Evolutionary conservation across 2,797 vertebrate genomes (phyloP), one percentile per base, ranked within the genome.

Genomic region (Amblyopsis hoosieri): DNA sequence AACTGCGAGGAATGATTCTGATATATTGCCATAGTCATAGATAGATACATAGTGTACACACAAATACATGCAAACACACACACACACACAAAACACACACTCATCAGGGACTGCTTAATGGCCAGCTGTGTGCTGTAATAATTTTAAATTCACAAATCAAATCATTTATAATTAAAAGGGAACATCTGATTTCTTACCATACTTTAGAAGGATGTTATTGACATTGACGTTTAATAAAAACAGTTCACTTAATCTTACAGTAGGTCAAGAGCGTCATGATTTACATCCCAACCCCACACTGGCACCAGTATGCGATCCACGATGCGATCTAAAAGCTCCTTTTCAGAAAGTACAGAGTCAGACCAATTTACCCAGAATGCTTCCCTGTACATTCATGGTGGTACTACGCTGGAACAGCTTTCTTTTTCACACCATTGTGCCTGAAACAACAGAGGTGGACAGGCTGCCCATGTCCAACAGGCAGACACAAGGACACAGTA

Each of bases 361-460:
- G 37, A 42, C 19, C 19, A 14, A 79, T 74, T 68, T 72, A 75
- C 67, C 68, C 79, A 72, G 48, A 74, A 53, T 64, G 65, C 70
- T 72, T 31, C 61, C 66, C 68, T 78, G 72, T 75, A 76, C 60
- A 3, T 79, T 72, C 75, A 1, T 0, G 78, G 85, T 77, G 86
- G 85, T 86, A 85, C 78, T 45, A 64, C 8, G 62, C 47, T 0
- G 7, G 57, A 80, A 71, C 19, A 45, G 64, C 75, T 85, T 83
- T 78, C 64, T 76, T 80, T 71, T 82, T 84, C 78, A 83, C 78
- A 77, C 82, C 66, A 9, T 78, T 17, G 57, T 79, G 74, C 87
- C 79, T 87, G 78, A 80, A 88, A 85, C 79, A 83, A 85, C 83
- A 86, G 50, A 60, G 52, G 55, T n/a, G 56, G 31, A 37, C 57